These are phyloP conservation scores for Atherinosoma microstoma DNA, from an alignment of 2,797 vertebrate genomes.

Conservation along the genomic window DNA sequence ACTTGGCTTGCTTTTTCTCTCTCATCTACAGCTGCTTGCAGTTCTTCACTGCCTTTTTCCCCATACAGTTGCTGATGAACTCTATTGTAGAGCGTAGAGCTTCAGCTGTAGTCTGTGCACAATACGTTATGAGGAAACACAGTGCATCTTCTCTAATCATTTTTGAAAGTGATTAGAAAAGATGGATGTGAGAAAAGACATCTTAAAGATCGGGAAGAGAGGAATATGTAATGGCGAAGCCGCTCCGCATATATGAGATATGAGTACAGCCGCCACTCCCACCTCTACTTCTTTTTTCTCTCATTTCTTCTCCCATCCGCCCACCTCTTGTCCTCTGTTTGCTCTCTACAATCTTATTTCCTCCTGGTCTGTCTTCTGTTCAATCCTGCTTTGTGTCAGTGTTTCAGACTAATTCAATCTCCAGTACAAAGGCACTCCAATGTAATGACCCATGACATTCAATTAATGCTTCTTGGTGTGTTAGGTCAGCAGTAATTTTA, in stretches of 20 bases:
- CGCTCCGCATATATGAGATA: constrained; percentile 55
- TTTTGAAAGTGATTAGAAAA: constrained; percentile 10
- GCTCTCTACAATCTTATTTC: constrained; percentile 69
- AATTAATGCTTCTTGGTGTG: constrained; percentile 67
- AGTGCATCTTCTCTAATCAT: constrained; percentile 16
- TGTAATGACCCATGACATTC: constrained; percentile 81
- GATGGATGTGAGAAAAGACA: constrained; percentile 5
- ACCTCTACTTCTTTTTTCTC: constrained; percentile 38
- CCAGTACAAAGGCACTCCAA: constrained; percentile 62
- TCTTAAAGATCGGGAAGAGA: constrained; percentile 12
- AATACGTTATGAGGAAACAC: background rate
- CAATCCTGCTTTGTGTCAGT: constrained; percentile 69
- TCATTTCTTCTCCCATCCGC: constrained; percentile 37
- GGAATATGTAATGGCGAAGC: constrained; percentile 40
- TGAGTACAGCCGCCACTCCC: constrained; percentile 62
- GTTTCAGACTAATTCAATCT: constrained; percentile 81
- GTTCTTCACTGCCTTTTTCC: constrained; percentile 21
- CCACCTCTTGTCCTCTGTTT: constrained; percentile 58
- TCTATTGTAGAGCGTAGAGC: constrained; percentile 16
- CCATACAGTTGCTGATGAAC: constrained; percentile 15
- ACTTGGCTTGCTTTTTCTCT: constrained; percentile 7
- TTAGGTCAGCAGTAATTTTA: constrained; percentile 59
- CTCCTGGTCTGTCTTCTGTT: constrained; percentile 69
- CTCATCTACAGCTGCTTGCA: constrained; percentile 22
- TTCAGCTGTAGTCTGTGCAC: constrained; percentile 26